Evolutionary conservation across 2,797 vertebrate genomes (phyloP).

Genomic region (Crypturellus tataupa): DNA sequence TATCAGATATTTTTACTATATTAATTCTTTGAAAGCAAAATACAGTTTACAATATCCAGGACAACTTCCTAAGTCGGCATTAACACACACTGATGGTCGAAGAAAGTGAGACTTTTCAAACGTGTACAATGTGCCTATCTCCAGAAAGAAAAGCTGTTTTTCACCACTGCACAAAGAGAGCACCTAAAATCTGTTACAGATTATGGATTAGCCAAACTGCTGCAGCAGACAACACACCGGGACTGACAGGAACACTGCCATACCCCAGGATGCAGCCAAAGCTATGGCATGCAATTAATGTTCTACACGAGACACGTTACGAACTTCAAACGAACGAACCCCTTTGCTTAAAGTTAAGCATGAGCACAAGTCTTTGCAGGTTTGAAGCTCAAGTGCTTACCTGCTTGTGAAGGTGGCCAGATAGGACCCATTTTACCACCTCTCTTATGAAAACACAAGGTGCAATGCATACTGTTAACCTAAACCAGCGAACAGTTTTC

Average conservation of each 20-base stretch:
- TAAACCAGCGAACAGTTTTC: not conserved
- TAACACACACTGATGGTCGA: not conserved
- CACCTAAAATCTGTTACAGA: not conserved
- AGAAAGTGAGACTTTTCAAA: not conserved
- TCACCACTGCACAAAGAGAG: not conserved
- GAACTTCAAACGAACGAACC: slow-evolving; percentile 47
- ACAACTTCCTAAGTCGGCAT: not conserved
- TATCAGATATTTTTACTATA: slow-evolving; percentile 26
- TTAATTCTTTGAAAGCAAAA: slow-evolving; percentile 50
- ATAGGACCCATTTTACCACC: not conserved
- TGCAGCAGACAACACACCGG: not conserved
- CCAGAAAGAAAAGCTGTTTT: not conserved
- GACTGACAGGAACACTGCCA: slow-evolving; percentile 1
- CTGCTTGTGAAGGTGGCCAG: not conserved
- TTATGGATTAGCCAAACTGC: not conserved
- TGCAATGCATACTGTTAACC: not conserved
- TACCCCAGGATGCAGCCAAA: not conserved
- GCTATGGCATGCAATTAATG: slow-evolving; percentile 19
- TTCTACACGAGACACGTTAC: not conserved
- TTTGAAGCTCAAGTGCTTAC: not conserved
- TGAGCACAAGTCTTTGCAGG: slow-evolving; percentile 48
- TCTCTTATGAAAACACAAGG: not conserved
- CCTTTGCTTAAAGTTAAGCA: slow-evolving; percentile 14
- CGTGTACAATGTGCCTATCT: not conserved
- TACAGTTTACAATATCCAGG: not conserved